These are phyloP conservation scores for Caradrina clavipalpis DNA, from an alignment of 2,888 invertebrate genomes.

Conservation along the genomic window DNA sequence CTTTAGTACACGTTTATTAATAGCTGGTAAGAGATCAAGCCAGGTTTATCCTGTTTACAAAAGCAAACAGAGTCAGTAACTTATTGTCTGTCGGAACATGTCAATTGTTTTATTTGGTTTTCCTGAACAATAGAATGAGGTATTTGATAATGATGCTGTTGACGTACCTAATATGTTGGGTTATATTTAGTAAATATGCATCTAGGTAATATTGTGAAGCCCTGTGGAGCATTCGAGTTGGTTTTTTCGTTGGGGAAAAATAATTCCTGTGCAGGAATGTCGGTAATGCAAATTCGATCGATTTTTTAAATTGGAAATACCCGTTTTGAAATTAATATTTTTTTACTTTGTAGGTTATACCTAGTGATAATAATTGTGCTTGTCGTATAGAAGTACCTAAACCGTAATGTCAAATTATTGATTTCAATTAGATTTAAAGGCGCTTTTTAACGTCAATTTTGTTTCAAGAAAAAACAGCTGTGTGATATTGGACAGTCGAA, in stretches of 20 bases:
- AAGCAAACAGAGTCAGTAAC: no score
- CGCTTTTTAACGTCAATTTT: no score
- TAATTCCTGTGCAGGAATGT: not conserved
- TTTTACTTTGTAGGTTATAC: no score
- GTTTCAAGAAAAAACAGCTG: no score
- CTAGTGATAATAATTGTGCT: no score
- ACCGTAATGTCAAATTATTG: no score
- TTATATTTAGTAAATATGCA: not conserved
- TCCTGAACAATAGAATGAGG: not conserved
- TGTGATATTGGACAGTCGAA: no score
- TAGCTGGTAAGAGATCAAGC: not conserved
- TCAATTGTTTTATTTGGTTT: not conserved
- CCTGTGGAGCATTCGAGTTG: not conserved
- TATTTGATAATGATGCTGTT: not conserved
- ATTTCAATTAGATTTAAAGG: no score
- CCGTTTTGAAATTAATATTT: no score
- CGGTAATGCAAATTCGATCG: no score
- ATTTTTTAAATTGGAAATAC: no score
- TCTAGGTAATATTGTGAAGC: not conserved
- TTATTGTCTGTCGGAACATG: not conserved
- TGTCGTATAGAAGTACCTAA: no score
- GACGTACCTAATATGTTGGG: not conserved
- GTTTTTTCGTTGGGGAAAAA: constrained; percentile 16
- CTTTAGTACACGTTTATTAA: not conserved
- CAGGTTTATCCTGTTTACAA: constrained; percentile 21